Conservation (phyloP, 2,888 invertebrate species). For the Hemithea aestivaria region DNA sequence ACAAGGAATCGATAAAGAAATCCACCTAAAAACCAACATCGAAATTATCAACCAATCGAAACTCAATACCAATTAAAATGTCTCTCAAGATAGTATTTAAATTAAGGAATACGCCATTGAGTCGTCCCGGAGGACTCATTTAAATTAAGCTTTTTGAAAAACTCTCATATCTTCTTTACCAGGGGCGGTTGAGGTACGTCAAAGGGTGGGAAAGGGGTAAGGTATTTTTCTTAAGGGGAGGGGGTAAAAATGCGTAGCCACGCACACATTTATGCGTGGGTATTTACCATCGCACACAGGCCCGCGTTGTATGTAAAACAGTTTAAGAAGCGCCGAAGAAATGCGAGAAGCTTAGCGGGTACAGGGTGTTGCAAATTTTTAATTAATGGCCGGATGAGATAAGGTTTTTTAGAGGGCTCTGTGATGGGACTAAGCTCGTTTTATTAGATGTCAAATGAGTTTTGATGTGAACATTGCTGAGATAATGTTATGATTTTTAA, state of each 20-base stretch:
- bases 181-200: slow-evolving; percentile 71
- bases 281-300: slow-evolving; percentile 72
- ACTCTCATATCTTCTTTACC: slow-evolving; percentile 78
- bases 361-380: slow-evolving; percentile 52
- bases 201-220: slow-evolving; percentile 67
- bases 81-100: slow-evolving; percentile 71
- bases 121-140: slow-evolving; percentile 71
- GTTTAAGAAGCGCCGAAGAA: slow-evolving; percentile 79
- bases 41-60: slow-evolving; percentile 64
- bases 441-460: not conserved
- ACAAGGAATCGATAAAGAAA: too few relatives aligned
- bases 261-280: slow-evolving; percentile 74
- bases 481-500: too few relatives aligned
- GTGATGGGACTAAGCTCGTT: too few relatives aligned
- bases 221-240: slow-evolving; percentile 63
- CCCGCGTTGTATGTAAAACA: slow-evolving; percentile 73
- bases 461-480: slow-evolving; percentile 5
- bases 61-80: slow-evolving; percentile 76
- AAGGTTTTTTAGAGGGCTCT: slow-evolving; percentile 2
- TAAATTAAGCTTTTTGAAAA: slow-evolving; percentile 79
- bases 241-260: slow-evolving; percentile 74
- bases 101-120: slow-evolving; percentile 76
- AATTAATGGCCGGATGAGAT: slow-evolving; percentile 10
- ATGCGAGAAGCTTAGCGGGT: slow-evolving; percentile 74
- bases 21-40: slow-evolving; percentile 20